Base-by-base conservation (phyloP, 1,140 invertebrate genomes). In the Leguminivora glycinivorella region DNA sequence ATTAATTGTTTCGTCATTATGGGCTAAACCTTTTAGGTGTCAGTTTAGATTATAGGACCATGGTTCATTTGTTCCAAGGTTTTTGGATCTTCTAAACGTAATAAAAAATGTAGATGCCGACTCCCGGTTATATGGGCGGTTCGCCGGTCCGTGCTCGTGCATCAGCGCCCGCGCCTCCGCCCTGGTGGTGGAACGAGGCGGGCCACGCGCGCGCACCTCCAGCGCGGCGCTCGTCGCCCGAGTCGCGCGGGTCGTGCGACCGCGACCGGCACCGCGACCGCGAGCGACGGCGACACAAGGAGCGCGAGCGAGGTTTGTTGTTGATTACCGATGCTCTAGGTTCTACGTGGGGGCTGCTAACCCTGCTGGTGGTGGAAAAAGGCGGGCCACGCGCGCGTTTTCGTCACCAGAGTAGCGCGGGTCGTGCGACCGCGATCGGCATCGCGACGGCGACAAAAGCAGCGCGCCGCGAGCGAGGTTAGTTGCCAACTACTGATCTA, bases 321-420 rank as follows among this genome's bases (percentile, higher is more conserved):
- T 56, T 4, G n/a, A n/a, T n/a, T n/a, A n/a, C n/a, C n/a, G n/a
- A n/a, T n/a, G n/a, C n/a, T n/a, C n/a, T n/a, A n/a, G n/a, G n/a
- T n/a, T n/a, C n/a, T n/a, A n/a, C n/a, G n/a, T n/a, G n/a, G n/a
- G n/a, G n/a, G n/a, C n/a, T n/a, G n/a, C n/a, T n/a, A n/a, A n/a
- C n/a, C n/a, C n/a, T n/a, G n/a, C 26, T 88, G 86, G 85, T 87
- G 86, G 83, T 88, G 84, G 86, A 58, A 70, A 56, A 75, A 29
- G 38, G 26, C 26, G 63, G 68, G 17, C 29, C 63, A 52, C 22
- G 66, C 17, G 14, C 56, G 24, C 19, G 68, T 76, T 81, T 56
- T 85, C 83, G 24, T 84, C 84, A 9, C 84, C 84, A 0, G 85
- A 85, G 56, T 88, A 86, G 10, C 80, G 78, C 7, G 76, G 75